Conservation (phyloP, 2,797 vertebrate genomes). For the Morus bassanus region DNA sequence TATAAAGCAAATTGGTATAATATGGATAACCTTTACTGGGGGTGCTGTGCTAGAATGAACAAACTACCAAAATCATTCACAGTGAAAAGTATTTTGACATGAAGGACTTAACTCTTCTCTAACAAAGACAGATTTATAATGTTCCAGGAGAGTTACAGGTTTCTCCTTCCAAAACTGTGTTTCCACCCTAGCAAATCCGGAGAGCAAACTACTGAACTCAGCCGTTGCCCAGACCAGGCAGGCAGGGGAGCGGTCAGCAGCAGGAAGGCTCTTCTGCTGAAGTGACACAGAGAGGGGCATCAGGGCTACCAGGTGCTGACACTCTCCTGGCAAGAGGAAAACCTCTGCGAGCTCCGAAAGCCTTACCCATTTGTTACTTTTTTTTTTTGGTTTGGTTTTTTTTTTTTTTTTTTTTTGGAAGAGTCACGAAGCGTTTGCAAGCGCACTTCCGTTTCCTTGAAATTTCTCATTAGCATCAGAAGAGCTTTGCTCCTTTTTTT, state of each 20-base stretch:
- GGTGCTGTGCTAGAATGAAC: constrained; percentile 43
- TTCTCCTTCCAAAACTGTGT: constrained; percentile 47
- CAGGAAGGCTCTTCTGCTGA: constrained; percentile 3
- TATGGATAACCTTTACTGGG: constrained; percentile 67
- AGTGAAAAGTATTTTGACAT: constrained; percentile 50
- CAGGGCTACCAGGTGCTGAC: constrained; percentile 1
- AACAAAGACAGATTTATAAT: constrained; percentile 53
- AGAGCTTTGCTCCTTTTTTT: constrained; percentile 32
- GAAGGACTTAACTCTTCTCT: constrained; percentile 59
- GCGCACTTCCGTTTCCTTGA: neutral
- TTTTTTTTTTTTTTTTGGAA: neutral
- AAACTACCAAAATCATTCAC: constrained; percentile 50
- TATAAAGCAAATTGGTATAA: constrained; percentile 67
- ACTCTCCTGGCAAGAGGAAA: constrained; percentile 27
- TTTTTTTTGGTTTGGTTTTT: neutral
- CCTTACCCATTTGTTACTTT: neutral
- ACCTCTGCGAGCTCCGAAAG: constrained; percentile 29
- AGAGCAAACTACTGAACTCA: neutral
- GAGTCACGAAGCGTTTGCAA: constrained; percentile 9
- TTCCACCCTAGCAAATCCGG: constrained; percentile 35
- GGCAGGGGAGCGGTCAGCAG: constrained; percentile 1
- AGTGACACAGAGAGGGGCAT: constrained; percentile 23
- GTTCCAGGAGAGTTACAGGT: constrained; percentile 20
- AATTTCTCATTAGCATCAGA: constrained; percentile 29
- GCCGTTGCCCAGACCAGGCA: neutral